Evolutionary conservation across 2,113 vertebrate genomes (phyloP).

Genomic region (Aegithalos caudatus): DNA sequence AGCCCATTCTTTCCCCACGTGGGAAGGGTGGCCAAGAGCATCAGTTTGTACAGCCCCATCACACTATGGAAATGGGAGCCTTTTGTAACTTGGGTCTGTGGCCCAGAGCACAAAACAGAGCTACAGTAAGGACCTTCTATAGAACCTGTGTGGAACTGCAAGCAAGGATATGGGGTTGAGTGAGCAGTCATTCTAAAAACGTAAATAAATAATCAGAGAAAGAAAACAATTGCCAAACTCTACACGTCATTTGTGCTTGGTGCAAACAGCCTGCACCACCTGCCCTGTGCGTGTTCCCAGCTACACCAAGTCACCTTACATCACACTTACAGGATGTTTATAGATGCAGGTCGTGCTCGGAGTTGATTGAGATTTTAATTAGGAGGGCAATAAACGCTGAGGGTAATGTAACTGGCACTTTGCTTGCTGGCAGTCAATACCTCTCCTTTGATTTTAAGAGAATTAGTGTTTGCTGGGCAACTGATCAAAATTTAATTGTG

Average conservation of each 20-base stretch:
- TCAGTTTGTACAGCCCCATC: not conserved
- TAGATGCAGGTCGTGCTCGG: not conserved
- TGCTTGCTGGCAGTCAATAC: not conserved
- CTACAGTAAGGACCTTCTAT: not conserved
- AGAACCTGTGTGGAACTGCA: not conserved
- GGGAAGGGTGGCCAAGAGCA: not conserved
- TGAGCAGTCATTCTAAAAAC: not conserved
- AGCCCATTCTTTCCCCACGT: not conserved
- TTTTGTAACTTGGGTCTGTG: accelerated
- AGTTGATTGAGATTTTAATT: not conserved
- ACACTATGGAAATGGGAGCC: not conserved
- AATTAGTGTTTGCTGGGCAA: not conserved
- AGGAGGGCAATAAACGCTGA: not conserved
- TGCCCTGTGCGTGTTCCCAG: not conserved
- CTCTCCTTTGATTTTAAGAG: not conserved
- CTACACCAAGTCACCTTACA: not conserved
- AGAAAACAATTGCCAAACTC: not conserved
- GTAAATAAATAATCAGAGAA: not conserved
- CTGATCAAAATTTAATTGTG: not conserved
- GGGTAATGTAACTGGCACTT: not conserved
- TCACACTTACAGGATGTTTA: accelerated
- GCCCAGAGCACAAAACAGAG: not conserved
- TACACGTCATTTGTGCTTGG: not conserved
- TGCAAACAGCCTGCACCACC: not conserved
- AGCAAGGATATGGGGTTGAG: not conserved